These are phyloP conservation scores for Anguilla obscura DNA, from an alignment of 2,797 vertebrate genomes.

Conservation along the genomic window DNA sequence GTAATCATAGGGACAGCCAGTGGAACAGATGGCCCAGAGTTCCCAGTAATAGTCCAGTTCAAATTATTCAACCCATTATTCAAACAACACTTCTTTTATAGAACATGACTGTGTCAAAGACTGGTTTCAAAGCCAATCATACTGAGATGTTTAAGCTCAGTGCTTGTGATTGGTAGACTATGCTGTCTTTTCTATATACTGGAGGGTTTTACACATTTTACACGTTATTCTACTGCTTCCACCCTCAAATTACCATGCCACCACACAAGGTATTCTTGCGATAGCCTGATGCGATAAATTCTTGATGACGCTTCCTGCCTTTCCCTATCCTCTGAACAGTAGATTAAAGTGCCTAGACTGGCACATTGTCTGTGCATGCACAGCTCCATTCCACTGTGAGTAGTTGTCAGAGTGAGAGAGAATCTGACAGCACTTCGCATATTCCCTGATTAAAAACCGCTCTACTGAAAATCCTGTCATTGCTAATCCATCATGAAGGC, in stretches of 20 bases:
- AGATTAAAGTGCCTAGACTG: conserved; percentile 17
- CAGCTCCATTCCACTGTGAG: conserved; percentile 17
- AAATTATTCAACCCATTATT: neutral
- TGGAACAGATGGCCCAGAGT: neutral
- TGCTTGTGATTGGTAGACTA: neutral
- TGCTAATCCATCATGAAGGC: conserved; percentile 16
- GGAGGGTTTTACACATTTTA: neutral
- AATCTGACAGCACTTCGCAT: conserved; percentile 1
- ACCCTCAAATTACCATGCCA: neutral
- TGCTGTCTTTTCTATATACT: neutral
- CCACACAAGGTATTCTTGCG: neutral
- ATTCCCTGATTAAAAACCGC: conserved; percentile 25
- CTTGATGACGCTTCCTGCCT: conserved; percentile 23
- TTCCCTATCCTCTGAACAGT: conserved; percentile 1
- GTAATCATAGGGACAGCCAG: neutral
- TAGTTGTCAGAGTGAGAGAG: conserved; percentile 19
- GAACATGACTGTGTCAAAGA: neutral
- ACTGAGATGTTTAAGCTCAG: neutral
- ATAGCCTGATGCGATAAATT: conserved; percentile 17
- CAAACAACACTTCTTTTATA: too few species aligned
- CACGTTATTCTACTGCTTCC: neutral
- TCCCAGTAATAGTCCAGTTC: neutral
- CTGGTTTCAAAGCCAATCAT: neutral
- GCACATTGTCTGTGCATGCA: neutral
- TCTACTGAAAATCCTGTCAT: conserved; percentile 18